phyloP scores from a whole-genome alignment of 2,888 invertebrate species.

The Drosophila prolongata region DNA sequence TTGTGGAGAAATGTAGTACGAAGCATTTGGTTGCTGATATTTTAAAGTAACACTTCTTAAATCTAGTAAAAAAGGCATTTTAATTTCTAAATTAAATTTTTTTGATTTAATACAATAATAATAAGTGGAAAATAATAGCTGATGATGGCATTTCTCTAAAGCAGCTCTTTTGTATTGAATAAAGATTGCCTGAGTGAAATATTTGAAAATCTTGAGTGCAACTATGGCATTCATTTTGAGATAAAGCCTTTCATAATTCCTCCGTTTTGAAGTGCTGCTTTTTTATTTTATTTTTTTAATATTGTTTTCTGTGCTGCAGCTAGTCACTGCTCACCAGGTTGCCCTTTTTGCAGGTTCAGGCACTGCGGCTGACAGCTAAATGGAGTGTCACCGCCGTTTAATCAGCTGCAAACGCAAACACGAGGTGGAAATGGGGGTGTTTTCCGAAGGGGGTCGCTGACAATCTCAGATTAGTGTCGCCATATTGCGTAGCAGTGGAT shows the following conservation, averaged over 20 bases:
- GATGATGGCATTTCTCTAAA: not conserved
- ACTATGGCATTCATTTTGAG: too few relatives aligned
- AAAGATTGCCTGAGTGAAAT: too few relatives aligned
- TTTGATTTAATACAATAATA: too few relatives aligned
- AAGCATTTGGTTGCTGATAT: too few relatives aligned
- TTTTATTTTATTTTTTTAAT: too few relatives aligned
- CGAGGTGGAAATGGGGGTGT: not conserved
- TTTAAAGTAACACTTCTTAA: too few relatives aligned
- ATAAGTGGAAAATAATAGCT: too few relatives aligned
- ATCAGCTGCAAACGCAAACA: slow-evolving; percentile 53
- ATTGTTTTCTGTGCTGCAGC: not conserved
- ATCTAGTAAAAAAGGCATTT: too few relatives aligned
- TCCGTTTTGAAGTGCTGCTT: too few relatives aligned
- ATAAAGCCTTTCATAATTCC: not conserved
- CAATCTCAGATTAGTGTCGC: slow-evolving; percentile 48
- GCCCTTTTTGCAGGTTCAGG: slow-evolving; percentile 30
- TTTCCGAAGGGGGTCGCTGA: not conserved
- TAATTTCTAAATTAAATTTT: too few relatives aligned
- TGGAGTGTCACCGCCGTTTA: slow-evolving; percentile 63
- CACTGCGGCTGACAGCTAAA: slow-evolving; percentile 73
- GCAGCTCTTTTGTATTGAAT: not conserved
- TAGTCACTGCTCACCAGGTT: slow-evolving; percentile 4
- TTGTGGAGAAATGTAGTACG: too few relatives aligned
- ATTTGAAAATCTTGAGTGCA: too few relatives aligned
- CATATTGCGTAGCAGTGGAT: slow-evolving; percentile 41